These are phyloP conservation scores for Ormia ochracea DNA, from an alignment of 2,888 invertebrate species.

Conservation along the genomic window DNA sequence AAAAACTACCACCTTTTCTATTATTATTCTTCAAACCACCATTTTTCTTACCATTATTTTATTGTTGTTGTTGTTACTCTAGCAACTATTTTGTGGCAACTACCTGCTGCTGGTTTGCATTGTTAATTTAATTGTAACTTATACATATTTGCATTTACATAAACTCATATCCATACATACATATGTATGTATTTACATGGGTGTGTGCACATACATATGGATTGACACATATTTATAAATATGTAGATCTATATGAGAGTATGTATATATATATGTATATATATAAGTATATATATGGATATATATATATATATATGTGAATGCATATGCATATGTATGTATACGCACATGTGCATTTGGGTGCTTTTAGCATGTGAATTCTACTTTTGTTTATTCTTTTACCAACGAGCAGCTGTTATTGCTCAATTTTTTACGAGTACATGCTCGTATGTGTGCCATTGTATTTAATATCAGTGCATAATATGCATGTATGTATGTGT, in stretches of 20 bases:
- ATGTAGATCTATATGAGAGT: neutral
- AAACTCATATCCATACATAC: neutral
- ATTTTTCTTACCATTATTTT: neutral
- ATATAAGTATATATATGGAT: neutral
- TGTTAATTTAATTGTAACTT: conserved; percentile 15
- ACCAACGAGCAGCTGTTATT: conserved; percentile 44
- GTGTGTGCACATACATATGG: too few species aligned
- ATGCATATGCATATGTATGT: neutral
- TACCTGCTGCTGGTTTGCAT: conserved; percentile 48
- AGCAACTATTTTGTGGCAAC: conserved; percentile 54
- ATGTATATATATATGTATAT: neutral
- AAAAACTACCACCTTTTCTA: conserved; percentile 29
- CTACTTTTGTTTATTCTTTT: neutral
- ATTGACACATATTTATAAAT: too few species aligned
- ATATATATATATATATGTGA: neutral
- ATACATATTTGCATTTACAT: neutral
- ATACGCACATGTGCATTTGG: neutral
- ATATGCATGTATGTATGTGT: too few species aligned
- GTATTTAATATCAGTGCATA: too few species aligned
- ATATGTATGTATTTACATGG: neutral
- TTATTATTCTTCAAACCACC: neutral
- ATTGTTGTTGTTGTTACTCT: conserved; percentile 38
- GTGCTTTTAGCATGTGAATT: neutral
- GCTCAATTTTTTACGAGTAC: conserved; percentile 10
- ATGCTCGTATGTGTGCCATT: too few species aligned